Conservation (phyloP, 2,113 vertebrate species). For the Rutilus rutilus region DNA sequence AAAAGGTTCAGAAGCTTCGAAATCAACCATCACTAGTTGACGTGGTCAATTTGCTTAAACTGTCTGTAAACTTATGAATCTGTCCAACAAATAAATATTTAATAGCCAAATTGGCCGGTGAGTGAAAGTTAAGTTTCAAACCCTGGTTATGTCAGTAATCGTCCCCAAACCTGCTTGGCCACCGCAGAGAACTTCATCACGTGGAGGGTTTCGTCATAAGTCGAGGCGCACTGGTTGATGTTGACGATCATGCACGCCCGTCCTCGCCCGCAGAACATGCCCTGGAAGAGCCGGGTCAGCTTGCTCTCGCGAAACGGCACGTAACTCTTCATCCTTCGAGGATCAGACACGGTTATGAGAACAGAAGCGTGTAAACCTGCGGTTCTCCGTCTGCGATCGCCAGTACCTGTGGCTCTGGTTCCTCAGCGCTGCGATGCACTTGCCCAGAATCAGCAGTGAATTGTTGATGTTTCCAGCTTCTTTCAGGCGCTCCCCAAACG, state of each 20-base stretch:
- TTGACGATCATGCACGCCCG: conserved; percentile 89
- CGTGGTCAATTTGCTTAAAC: no score
- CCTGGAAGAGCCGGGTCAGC: conserved; percentile 88
- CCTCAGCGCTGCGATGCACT: conserved; percentile 85
- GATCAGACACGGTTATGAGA: neutral
- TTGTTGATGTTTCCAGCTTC: conserved; percentile 92
- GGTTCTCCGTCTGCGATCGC: neutral
- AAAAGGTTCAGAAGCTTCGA: no score
- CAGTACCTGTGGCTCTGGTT: conserved; percentile 81
- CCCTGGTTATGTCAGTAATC: no score
- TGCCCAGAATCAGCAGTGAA: conserved; percentile 89
- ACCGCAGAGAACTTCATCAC: conserved; percentile 91
- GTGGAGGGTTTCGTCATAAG: conserved; percentile 87
- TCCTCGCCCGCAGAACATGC: conserved; percentile 86
- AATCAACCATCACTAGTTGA: no score
- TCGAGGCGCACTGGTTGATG: conserved; percentile 85
- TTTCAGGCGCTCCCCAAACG: conserved; percentile 86
- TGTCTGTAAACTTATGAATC: no score
- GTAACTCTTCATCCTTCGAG: conserved; percentile 66
- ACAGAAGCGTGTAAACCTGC: no score
- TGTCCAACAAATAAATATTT: no score
- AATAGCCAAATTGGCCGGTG: no score
- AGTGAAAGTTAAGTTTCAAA: no score
- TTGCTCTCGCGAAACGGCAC: conserved; percentile 92
- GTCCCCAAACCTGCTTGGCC: conserved; percentile 80